Base-by-base conservation (phyloP, 2,888 invertebrate genomes). In the Bhutanitis thaidina region DNA sequence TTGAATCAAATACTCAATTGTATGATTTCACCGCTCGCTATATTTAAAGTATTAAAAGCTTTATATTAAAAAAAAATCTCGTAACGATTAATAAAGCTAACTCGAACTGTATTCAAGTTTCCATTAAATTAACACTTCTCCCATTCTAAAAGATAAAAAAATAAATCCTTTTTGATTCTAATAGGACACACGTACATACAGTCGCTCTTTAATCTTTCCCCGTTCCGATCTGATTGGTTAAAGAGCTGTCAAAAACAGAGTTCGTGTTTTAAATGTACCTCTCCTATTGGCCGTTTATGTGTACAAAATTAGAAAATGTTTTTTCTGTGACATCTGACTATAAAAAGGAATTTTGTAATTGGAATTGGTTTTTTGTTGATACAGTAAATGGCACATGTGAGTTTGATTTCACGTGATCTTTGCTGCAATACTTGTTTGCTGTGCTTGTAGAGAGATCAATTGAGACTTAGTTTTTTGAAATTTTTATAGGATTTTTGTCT, bases 161-260 rank as follows among this genome's bases (percentile, higher is more conserved):
- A 66, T 60, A 73, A 77, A 74, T 66, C 73, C 70, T 77, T 51
- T 74, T 57, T 70, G 74, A 80, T 77, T 80, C 76, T 76, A 77
- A 81, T 74, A 75, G 72, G 74, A 80, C 51, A 67, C 69, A 66
- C 62, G 67, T 65, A 64, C 61, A 66, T 63, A 63, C 62, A 34
- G 58, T 52, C 53, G 58, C 64, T 66, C 64, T 82, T 77, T 83
- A 84, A 85, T 84, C 84, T 81, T 71, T 41, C 37, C 69, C 64
- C 65, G 67, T 69, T 52, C 71, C 71, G 71, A 86, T 86, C 85
- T 83, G 83, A 86, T 88, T 87, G 83, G 87, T 70, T 69, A 70
- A 73, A 67, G 70, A 66, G 76, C 84, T 87, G 88, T 88, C 88
- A 87, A 65, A 70, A 73, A 69, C 88, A 88, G 81, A 76, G 71